Evolutionary conservation across 2,113 vertebrate genomes (phyloP).

Genomic region (Amia ocellicauda): DNA sequence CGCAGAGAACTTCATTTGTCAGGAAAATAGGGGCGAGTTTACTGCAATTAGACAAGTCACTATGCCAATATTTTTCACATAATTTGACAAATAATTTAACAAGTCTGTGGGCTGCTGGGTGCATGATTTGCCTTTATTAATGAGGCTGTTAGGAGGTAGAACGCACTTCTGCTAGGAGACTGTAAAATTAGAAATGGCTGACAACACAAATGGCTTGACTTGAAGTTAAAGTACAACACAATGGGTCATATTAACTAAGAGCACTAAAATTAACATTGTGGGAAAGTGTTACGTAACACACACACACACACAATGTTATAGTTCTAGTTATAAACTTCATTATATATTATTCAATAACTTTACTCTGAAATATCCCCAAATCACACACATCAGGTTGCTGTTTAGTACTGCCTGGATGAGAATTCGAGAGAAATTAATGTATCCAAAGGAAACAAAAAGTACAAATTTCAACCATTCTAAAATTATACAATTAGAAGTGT

Average conservation of each 20-base stretch:
- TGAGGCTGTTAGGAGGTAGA: slow-evolving; percentile 28
- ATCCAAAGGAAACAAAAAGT: too few species aligned
- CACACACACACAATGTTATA: too few species aligned
- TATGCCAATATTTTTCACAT: slow-evolving; percentile 29
- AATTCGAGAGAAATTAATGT: too few species aligned
- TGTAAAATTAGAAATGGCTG: slow-evolving; percentile 30
- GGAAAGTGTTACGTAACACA: not conserved
- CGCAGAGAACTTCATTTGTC: slow-evolving; percentile 10
- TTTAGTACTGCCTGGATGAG: too few species aligned
- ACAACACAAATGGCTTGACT: slow-evolving; percentile 24
- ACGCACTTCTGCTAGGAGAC: slow-evolving; percentile 22
- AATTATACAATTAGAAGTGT: too few species aligned
- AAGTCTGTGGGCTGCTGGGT: slow-evolving; percentile 28
- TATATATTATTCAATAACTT: too few species aligned
- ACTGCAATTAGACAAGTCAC: slow-evolving; percentile 26
- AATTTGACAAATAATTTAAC: slow-evolving; percentile 36
- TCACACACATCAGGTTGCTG: too few species aligned
- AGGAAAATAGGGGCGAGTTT: slow-evolving; percentile 9
- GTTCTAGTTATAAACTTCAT: too few species aligned
- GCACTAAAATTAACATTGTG: slow-evolving; percentile 7
- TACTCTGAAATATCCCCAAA: too few species aligned
- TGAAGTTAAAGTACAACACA: slow-evolving; percentile 21
- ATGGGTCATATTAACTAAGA: slow-evolving; percentile 17
- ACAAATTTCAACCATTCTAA: too few species aligned
- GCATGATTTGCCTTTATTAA: slow-evolving; percentile 28